Evolutionary conservation across 2,888 invertebrate species (phyloP).

Genomic region (Drosophila meridiana): DNA sequence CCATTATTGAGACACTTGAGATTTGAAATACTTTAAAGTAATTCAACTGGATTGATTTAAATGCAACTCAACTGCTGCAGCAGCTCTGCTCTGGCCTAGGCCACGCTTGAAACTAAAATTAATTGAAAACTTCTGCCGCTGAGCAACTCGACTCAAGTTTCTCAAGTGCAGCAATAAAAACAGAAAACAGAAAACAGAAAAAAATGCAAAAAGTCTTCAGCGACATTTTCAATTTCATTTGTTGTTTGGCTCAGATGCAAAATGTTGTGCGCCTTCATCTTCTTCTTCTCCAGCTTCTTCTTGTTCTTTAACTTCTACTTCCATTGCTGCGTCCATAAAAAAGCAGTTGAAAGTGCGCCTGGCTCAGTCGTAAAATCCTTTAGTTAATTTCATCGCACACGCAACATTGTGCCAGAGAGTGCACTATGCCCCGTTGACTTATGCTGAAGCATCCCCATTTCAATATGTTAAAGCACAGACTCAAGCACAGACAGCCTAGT

Average conservation of each 20-base stretch:
- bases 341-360: slow-evolving; percentile 18
- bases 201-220: slow-evolving; percentile 4
- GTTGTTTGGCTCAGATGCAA: slow-evolving; percentile 23
- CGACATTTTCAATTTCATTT: slow-evolving; percentile 30
- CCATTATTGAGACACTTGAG: background rate
- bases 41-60: slow-evolving; percentile 1
- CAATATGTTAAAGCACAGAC: background rate
- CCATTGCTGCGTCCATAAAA: slow-evolving; percentile 39
- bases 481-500: background rate
- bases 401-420: slow-evolving; percentile 41
- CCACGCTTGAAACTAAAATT: slow-evolving; percentile 5
- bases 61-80: background rate
- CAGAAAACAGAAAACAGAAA: background rate
- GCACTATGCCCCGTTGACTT: background rate
- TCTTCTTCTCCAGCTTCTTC: background rate
- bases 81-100: background rate
- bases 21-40: background rate
- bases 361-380: slow-evolving; percentile 33
- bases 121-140: slow-evolving; percentile 9
- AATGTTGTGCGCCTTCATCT: background rate
- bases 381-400: slow-evolving; percentile 50
- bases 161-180: slow-evolving; percentile 13
- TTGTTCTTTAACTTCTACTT: background rate
- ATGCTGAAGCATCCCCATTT: background rate
- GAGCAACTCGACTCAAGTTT: slow-evolving; percentile 4